Evolutionary conservation across 2,888 invertebrate genomes (phyloP), one percentile per base, ranked within the genome.

Genomic region (Ormia ochracea): DNA sequence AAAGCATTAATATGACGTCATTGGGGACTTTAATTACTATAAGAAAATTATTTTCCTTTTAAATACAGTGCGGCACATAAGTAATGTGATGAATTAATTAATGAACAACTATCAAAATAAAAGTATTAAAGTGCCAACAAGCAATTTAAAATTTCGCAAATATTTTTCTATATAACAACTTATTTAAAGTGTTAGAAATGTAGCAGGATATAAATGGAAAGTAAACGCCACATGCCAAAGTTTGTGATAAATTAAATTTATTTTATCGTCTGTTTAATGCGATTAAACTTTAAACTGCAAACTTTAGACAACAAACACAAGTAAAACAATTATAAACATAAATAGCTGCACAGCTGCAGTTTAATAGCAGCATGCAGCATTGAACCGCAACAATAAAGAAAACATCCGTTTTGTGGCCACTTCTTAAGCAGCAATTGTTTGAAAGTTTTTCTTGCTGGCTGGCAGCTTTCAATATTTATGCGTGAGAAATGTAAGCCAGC

Each of bases 271-370:
- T 45, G 31, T 23, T 63, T 48, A 56, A 63, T 65, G 45, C 73
- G 69, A 65, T 77, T 77, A 61, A 66, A 78, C 43, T 78, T 72
- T 77, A 50, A 50, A 70, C 38, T 48, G 19, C 36, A 50, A 70
- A 19, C 9, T 70, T 58, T 58, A 17, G 12, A 43, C 41, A 68
- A 23, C 41, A 59, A 59, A 59, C 26, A 23, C 23, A 65, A 70
- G 59, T 45, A 52, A 70, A 69, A 50, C 78, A 79, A 74, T 79
- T 79, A 75, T 61, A 63, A 69, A 63, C 58, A 75, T 56, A 80
- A 73, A 59, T 36, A 73, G n/a, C 54, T n/a, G 12, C 31, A 50
- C 33, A 50, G 21, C 31, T 58, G 69, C 63, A 63, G 21, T 23
- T 59, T 26, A 28, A 58, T 28, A 23, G 45, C 48, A 66, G 28